Conservation (phyloP, 2,113 vertebrate species). For the Odocoileus hemionus region DNA sequence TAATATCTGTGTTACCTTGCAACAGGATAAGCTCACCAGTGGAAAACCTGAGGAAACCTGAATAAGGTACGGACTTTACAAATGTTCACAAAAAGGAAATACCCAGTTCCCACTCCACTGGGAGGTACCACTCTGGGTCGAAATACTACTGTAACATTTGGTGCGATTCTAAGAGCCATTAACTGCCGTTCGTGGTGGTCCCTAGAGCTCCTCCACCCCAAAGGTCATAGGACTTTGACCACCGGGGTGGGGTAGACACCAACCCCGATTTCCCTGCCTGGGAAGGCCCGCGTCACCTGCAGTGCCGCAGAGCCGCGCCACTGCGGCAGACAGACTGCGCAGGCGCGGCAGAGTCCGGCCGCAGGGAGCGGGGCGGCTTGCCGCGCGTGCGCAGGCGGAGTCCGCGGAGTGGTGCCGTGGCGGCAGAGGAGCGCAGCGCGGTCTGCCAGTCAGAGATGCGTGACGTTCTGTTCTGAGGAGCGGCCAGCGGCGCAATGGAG, state of each 20-base stretch:
- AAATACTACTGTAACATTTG: background rate
- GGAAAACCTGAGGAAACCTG: background rate
- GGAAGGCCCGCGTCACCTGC: rapidly evolving
- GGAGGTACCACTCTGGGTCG: no score
- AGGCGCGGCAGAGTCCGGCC: background rate
- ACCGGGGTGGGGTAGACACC: rapidly evolving
- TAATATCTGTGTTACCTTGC: background rate
- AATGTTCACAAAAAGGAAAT: background rate
- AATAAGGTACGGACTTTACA: background rate
- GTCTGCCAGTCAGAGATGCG: background rate
- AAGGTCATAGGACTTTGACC: rapidly evolving
- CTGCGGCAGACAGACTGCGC: constrained; percentile 27
- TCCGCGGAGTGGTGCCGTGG: rapidly evolving
- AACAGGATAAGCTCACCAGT: background rate
- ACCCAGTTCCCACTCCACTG: background rate
- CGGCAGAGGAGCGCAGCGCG: background rate
- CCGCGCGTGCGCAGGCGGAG: background rate
- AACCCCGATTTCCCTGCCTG: rapidly evolving
- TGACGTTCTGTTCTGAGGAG: background rate
- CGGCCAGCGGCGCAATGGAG: constrained; percentile 56
- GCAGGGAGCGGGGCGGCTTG: rapidly evolving
- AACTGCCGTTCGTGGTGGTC: background rate
- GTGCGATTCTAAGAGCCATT: background rate
- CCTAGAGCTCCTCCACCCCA: no score
- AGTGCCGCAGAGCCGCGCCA: background rate